Evolutionary conservation across 2,888 invertebrate genomes (phyloP), one percentile per base, ranked within the genome.

Genomic region (Parnassius apollo): DNA sequence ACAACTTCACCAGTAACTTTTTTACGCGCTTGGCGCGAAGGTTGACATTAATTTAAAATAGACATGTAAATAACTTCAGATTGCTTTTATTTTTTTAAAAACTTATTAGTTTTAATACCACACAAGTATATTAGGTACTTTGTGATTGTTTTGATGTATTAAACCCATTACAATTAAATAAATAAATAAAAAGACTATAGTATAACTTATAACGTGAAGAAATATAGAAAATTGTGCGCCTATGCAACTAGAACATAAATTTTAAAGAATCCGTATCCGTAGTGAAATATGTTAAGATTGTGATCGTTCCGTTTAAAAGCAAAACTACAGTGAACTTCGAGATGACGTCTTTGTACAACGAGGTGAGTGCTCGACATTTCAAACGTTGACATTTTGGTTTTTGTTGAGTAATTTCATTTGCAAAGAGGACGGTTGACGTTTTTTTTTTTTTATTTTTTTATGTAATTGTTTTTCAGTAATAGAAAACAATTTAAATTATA

Each of bases 321-420:
- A 82, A 80, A 83, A 82, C 78, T 76, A 55, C 61, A 65, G 66
- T 69, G 73, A 78, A 78, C 70, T 79, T 65, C 71, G 73, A 84
- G 74, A 91, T 91, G 91, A 89, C 87, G 80, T 88, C 91, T 74
- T 70, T 90, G 66, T 91, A 88, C 79, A 75, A 81, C 74, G 91
- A 91, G 91, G 91, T 91, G 83, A 91, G 91, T 87, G 88, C 78
- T 79, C 85, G 88, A 83, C 85, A 86, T 89, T 88, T 87, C 35
- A 73, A 70, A 70, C 54, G 72, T 75, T 87, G 88, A 70, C 85
- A 87, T 88, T 88, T 85, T 78, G 67, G 80, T 87, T 88, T 88
- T 88, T 88, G 82, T 83, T 78, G 76, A 73, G 83, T 82, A 87
- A 83, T 82, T 81, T 76, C 68, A 78, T 79, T 73, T 69, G 74